Percentiles rank a stretch among this genome's conserved stretches.
phyloP scores from a whole-genome alignment of 2,888 invertebrate species.

The Octodonta nipae region DNA sequence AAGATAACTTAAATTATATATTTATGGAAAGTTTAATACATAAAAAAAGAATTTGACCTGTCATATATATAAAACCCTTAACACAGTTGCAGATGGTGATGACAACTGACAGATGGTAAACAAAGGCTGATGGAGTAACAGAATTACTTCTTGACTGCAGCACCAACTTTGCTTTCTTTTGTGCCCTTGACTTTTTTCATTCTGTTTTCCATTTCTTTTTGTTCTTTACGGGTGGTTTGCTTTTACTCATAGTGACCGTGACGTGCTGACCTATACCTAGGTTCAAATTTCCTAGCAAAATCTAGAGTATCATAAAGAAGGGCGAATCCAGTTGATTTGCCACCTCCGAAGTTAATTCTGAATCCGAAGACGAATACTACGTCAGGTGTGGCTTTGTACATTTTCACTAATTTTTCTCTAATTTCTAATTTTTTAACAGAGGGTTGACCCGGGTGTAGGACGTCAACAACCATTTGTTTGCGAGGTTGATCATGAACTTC shows the following conservation, averaged over 20 bases:
- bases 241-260: slow-evolving; percentile 89
- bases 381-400: slow-evolving; percentile 96
- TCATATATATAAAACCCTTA: no score
- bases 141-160: slow-evolving; percentile 84
- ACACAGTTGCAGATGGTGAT: no score
- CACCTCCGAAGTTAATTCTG: slow-evolving; percentile 95
- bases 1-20: no score
- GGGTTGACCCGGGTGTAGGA: slow-evolving; percentile 89
- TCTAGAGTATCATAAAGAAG: slow-evolving; percentile 95
- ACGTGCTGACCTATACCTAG: slow-evolving; percentile 88
- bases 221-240: slow-evolving; percentile 91
- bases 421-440: slow-evolving; percentile 95
- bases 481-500: slow-evolving; percentile 98
- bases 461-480: slow-evolving; percentile 99
- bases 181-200: slow-evolving; percentile 99
- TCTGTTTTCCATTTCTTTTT: slow-evolving; percentile 99
- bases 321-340: slow-evolving; percentile 94
- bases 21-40: no score
- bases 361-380: slow-evolving; percentile 95
- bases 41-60: no score
- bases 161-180: slow-evolving; percentile 94
- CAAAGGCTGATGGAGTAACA: no score
- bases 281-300: slow-evolving; percentile 97
- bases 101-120: no score
- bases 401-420: slow-evolving; percentile 88